Conservation (phyloP, 1,140 invertebrate species). For the Galendromus occidentalis region DNA sequence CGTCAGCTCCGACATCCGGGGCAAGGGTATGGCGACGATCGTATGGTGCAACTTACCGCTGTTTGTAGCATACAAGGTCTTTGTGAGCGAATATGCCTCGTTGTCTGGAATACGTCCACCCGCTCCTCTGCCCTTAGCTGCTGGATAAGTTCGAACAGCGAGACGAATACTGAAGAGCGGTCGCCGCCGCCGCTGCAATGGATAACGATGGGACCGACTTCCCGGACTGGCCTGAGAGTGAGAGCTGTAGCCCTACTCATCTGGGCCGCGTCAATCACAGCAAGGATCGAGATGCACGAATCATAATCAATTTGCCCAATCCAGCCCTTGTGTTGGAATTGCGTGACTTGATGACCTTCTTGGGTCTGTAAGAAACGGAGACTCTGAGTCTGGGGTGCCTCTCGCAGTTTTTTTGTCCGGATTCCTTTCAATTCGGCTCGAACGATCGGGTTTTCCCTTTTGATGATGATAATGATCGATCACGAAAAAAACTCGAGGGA, state of each 20-base stretch:
- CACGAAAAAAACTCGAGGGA: no score
- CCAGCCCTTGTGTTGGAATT: conserved; percentile 74
- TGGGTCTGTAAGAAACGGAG: conserved; percentile 31
- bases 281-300: conserved; percentile 3
- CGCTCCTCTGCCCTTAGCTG: conserved; percentile 56
- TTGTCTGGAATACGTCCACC: conserved; percentile 62
- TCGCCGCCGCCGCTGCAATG: conserved; percentile 49
- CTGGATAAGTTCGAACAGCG: conserved; percentile 58
- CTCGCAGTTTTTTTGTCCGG: no score
- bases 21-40: not conserved
- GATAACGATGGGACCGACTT: conserved; percentile 16
- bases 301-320: conserved; percentile 33
- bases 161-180: conserved; percentile 67
- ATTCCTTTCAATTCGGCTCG: no score
- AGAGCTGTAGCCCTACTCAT: not conserved
- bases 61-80: conserved; percentile 52
- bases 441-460: no score
- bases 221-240: not conserved
- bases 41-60: conserved; percentile 18
- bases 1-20: no score
- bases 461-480: no score
- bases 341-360: conserved; percentile 48
- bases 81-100: conserved; percentile 59
- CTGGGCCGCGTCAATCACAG: conserved; percentile 4
- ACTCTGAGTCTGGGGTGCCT: no score